phyloP scores from a whole-genome alignment of 2,113 vertebrate genomes.

The Origma solitaria region DNA sequence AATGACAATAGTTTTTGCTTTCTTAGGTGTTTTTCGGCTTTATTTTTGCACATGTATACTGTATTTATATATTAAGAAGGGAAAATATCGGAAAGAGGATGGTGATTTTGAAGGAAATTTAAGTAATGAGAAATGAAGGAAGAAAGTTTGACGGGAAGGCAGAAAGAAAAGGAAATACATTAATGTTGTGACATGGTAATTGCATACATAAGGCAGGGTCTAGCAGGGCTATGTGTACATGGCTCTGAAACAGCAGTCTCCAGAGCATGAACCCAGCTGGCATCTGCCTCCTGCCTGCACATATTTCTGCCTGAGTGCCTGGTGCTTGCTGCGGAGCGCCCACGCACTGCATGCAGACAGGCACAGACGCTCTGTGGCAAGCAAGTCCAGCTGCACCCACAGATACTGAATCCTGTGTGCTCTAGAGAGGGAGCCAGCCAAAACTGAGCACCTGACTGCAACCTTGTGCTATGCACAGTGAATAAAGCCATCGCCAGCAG shows the following conservation, averaged over 20 bases:
- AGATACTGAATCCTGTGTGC: too few relatives aligned
- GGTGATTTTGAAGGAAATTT: background rate
- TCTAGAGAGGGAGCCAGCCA: background rate
- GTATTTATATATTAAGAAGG: background rate
- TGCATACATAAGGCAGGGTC: background rate
- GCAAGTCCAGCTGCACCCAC: rapidly evolving
- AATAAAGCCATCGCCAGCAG: background rate
- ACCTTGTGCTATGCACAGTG: too few relatives aligned
- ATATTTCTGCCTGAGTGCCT: background rate
- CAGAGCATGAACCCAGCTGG: background rate
- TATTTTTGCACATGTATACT: background rate
- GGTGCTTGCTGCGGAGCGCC: rapidly evolving
- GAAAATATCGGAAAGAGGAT: background rate
- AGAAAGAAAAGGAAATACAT: background rate
- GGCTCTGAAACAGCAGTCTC: background rate
- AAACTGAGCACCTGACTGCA: background rate
- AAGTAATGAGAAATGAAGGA: background rate
- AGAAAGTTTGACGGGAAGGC: background rate
- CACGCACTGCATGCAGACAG: too few relatives aligned
- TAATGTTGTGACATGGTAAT: background rate
- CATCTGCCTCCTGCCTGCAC: background rate
- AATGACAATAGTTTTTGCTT: background rate
- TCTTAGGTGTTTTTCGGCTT: background rate
- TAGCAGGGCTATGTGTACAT: background rate
- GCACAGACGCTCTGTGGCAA: rapidly evolving